These are phyloP conservation scores for Halcyon senegalensis DNA, from an alignment of 2,113 vertebrate genomes.

Conservation along the genomic window DNA sequence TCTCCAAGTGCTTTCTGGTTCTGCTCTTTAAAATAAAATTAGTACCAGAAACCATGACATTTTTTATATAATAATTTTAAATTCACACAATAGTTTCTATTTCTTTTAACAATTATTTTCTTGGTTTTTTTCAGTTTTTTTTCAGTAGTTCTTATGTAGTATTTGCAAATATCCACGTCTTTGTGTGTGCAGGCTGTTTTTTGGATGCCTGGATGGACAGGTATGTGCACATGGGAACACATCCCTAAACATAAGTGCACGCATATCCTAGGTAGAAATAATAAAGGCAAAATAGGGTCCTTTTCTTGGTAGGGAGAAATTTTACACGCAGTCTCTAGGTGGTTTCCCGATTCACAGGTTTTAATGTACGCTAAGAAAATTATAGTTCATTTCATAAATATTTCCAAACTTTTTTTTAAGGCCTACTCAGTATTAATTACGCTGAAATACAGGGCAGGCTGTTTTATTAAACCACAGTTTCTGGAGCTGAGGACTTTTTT, in stretches of 20 bases:
- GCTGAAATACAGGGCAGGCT: neutral
- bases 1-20: neutral
- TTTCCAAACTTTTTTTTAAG: constrained; percentile 2
- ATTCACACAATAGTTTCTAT: neutral
- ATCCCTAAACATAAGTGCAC: neutral
- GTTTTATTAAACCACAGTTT: neutral
- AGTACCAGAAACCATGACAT: neutral
- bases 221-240: neutral
- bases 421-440: neutral
- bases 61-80: neutral
- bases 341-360: neutral
- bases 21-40: neutral
- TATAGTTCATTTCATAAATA: neutral
- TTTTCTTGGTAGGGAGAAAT: neutral
- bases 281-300: neutral
- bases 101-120: neutral
- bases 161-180: neutral
- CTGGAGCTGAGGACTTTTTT: neutral
- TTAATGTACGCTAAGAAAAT: neutral
- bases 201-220: neutral
- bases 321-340: neutral
- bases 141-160: neutral
- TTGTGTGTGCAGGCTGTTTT: neutral
- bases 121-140: neutral
- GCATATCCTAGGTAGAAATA: neutral